phyloP scores from a whole-genome alignment of 2,113 vertebrate genomes.

The Eonycteris spelaea region DNA sequence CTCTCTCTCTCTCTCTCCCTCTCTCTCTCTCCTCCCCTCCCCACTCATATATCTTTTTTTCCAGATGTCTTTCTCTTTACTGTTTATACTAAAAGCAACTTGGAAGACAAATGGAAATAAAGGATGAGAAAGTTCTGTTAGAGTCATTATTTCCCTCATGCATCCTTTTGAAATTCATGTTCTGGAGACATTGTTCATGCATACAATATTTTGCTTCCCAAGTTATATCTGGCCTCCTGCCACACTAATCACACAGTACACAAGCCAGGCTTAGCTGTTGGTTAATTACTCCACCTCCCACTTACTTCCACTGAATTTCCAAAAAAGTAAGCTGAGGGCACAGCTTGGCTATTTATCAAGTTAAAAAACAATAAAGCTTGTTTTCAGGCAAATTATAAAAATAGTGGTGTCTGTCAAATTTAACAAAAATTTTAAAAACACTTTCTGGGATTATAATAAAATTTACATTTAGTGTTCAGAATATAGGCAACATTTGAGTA shows the following conservation, averaged over 20 bases:
- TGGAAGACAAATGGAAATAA: background rate
- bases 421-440: background rate
- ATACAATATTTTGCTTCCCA: background rate
- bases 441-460: background rate
- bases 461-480: background rate
- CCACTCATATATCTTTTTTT: background rate
- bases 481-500: background rate
- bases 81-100: background rate
- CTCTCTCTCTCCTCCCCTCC: background rate
- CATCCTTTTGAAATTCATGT: background rate
- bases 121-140: background rate
- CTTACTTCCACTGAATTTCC: background rate
- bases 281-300: background rate
- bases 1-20: background rate
- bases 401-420: background rate
- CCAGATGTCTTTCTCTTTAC: background rate
- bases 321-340: background rate
- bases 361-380: background rate
- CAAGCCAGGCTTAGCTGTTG: background rate
- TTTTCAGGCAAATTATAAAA: background rate
- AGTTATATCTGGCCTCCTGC: conserved; percentile 10
- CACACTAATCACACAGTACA: background rate
- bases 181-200: background rate
- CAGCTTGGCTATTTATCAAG: background rate
- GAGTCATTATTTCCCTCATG: background rate